A percentile compares a stretch with the other conserved stretches of the same genome.
These are phyloP conservation scores for Silurus lanzhouensis DNA, from an alignment of 2,797 vertebrate genomes.

Conservation along the genomic window DNA sequence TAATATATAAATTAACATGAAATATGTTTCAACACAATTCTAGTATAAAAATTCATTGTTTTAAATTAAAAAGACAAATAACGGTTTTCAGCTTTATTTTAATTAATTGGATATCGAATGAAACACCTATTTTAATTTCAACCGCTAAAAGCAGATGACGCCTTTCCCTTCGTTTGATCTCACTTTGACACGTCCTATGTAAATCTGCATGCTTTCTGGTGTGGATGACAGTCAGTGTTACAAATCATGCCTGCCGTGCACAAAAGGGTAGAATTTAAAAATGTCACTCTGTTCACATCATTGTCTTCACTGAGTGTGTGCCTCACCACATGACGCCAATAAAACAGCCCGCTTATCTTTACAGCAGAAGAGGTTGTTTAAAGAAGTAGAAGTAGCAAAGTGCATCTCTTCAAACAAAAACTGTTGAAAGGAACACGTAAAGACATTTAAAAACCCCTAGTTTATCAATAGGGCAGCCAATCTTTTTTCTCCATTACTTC, in stretches of 20 bases:
- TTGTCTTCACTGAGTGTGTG: conserved; percentile 5
- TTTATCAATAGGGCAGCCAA: conserved; percentile 61
- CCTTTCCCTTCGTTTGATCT: neutral
- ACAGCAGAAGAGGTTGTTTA: conserved; percentile 52
- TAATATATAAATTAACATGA: neutral
- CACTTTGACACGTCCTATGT: neutral
- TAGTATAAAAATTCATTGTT: neutral
- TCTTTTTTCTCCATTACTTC: neutral
- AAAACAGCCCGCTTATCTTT: conserved; percentile 61
- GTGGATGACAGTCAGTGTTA: conserved; percentile 13
- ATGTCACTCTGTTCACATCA: conserved; percentile 60
- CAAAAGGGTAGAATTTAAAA: conserved; percentile 62
- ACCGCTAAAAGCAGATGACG: no score
- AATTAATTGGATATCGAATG: neutral
- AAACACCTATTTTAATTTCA: neutral
- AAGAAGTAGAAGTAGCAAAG: neutral
- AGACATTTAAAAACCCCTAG: conserved; percentile 53
- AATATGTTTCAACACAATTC: neutral
- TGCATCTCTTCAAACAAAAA: neutral
- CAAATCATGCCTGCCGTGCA: conserved; percentile 36
- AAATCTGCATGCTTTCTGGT: neutral
- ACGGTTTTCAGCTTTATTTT: neutral
- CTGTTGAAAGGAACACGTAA: conserved; percentile 54
- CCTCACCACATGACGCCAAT: conserved; percentile 18
- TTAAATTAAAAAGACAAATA: neutral